Base-by-base conservation (phyloP, 2,797 vertebrate species). In the Hippopotamyrus pictus region DNA sequence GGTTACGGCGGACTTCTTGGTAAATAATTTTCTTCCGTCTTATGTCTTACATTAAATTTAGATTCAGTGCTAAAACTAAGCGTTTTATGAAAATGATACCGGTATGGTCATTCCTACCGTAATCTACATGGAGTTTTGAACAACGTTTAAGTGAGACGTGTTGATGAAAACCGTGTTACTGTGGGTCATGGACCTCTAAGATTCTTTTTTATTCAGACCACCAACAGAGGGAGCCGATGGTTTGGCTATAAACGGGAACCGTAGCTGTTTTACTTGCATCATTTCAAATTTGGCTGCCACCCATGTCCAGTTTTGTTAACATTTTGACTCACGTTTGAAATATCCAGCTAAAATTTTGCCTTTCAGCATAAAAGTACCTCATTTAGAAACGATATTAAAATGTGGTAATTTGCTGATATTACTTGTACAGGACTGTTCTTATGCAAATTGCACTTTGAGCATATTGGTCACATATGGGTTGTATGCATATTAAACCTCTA, bases 1-100 rank as follows among this genome's bases (percentile, higher is more conserved):
- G 98, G 98, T 91, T 99, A 99, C 12, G 98, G 98, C 1, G 98
- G 98, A 1, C 96, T 99, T 90, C 94, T 99, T 92, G 97, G 98
- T 99, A 96, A 8, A 54, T 50, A 3, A 46, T 51, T 50, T 33
- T 9, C 17, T 89, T 51, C 22, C 57, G 44, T 69, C 41, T 17
- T 79, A 41, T 41, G 73, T 1, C 17, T 44, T 44, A 1, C 73
- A 7, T 19, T 44, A 79, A n/a, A 44, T 79, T 11, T 41, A n/a
- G 17, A 46, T n/a, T 82, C 29, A 19, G 41, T 41, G 33, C 19
- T 82, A 44, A 82, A n/a, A 88, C 22, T 57, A 17, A 14, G 3
- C 5, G 14, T 12, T 19, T n/a, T 7, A 37, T 53, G 33, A 1
- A 33, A 29, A 19, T 22, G 11, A 57, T 51, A 62, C 54, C 9